Evolutionary conservation across 2,113 vertebrate genomes (phyloP), one percentile per base, ranked within the genome.

Genomic region (Lutjanus erythropterus): DNA sequence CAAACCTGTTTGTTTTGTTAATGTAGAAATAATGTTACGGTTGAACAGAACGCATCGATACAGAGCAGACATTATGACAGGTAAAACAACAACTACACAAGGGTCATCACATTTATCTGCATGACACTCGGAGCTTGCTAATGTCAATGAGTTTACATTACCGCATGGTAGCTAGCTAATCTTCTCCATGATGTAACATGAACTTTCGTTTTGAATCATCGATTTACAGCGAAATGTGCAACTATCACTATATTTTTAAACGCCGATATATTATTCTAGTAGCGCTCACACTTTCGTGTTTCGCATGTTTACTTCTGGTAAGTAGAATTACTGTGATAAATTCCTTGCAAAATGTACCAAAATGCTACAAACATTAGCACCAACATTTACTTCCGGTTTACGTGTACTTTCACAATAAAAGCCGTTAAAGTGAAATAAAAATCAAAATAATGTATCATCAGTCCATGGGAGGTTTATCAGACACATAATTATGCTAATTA

Each of bases 361-460:
- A 18, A 72, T 19, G 60, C 65, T 67, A 21, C 27, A 35, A 67
- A 70, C 9, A 53, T 4, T 35, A 64, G 55, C 49, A 68, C 52
- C 29, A 2, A 5, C 1, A 7, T 42, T 6, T 8, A 74, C 60
- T 86, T 91, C 89, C 87, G 78, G 71, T 12, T 19, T 5, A 2
- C 5, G 9, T 27, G 12, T 15, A 6, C 21, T 55, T 85, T 85
- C 77, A 21, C 16, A 76, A 83, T 81, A 84, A 84, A 85, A 65
- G 52, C 12, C n/a, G 49, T 49, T 72, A 47, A 61, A 16, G n/a
- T n/a, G n/a, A n/a, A n/a, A n/a, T n/a, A n/a, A n/a, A n/a, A n/a
- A n/a, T n/a, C n/a, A n/a, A n/a, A n/a, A n/a, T n/a, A n/a, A n/a
- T n/a, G n/a, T n/a, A n/a, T n/a, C n/a, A n/a, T n/a, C n/a, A n/a